These are phyloP conservation scores for Troides aeacus DNA, from an alignment of 2,888 invertebrate species.

Conservation along the genomic window DNA sequence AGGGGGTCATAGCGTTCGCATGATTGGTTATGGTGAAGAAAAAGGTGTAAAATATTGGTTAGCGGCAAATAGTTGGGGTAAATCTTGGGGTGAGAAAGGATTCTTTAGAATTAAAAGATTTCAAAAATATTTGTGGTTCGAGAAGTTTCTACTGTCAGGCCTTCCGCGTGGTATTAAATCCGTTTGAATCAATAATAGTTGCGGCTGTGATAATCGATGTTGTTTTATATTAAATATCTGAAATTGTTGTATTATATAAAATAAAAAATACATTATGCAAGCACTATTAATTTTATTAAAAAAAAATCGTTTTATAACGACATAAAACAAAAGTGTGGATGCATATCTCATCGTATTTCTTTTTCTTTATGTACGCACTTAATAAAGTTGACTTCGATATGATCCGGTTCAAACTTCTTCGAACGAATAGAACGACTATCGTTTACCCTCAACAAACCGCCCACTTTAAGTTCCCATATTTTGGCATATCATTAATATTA, in stretches of 20 bases:
- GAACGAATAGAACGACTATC: too few species aligned
- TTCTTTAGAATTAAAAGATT: slow-evolving; percentile 42
- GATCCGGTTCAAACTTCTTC: too few species aligned
- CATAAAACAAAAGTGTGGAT: too few species aligned
- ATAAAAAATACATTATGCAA: too few species aligned
- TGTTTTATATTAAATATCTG: background rate
- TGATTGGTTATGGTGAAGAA: slow-evolving; percentile 89
- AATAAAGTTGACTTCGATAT: too few species aligned
- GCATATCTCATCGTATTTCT: too few species aligned
- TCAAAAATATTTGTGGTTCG: background rate
- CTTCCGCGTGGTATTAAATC: background rate
- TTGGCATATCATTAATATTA: too few species aligned
- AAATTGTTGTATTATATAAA: background rate
- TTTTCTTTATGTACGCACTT: too few species aligned
- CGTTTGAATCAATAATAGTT: background rate
- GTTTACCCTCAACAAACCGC: too few species aligned
- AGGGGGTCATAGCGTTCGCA: slow-evolving; percentile 88
- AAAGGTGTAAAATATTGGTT: slow-evolving; percentile 87
- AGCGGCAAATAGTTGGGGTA: slow-evolving; percentile 91
- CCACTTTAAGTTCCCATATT: too few species aligned
- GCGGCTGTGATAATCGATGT: background rate
- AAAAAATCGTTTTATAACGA: too few species aligned
- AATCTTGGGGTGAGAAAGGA: slow-evolving; percentile 89
- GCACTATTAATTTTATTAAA: too few species aligned
- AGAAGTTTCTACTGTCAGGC: slow-evolving; percentile 4